Evolutionary conservation across 2,888 invertebrate genomes (phyloP).

Genomic region (Dryocosmus kuriphilus): DNA sequence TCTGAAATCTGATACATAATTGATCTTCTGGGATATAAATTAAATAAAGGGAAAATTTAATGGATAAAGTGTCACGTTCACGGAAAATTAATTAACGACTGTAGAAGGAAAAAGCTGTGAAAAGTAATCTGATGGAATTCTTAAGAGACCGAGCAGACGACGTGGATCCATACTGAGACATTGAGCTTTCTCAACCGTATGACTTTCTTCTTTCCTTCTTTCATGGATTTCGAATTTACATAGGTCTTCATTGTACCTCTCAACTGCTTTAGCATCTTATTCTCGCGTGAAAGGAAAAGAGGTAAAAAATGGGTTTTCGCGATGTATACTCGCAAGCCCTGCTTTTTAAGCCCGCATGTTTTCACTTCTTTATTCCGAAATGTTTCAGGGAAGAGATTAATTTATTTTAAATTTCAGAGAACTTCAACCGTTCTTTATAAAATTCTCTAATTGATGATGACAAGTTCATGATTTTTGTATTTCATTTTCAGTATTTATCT

Average conservation of each 20-base stretch:
- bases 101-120: not conserved
- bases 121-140: conserved; percentile 1
- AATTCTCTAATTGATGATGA: not conserved
- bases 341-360: not conserved
- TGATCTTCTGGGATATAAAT: not conserved
- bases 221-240: not conserved
- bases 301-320: not conserved
- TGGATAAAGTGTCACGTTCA: not conserved
- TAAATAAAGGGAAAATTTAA: not conserved
- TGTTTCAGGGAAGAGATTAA: not conserved
- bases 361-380: not conserved
- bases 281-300: not conserved
- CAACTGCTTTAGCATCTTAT: not conserved
- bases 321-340: not conserved
- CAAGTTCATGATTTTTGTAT: too few species aligned
- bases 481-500: too few species aligned
- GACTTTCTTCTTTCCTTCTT: not conserved
- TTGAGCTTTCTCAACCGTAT: not conserved
- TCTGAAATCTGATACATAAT: not conserved
- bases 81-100: not conserved
- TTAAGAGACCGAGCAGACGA: not conserved
- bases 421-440: not conserved
- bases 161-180: not conserved
- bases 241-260: not conserved
- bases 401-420: not conserved